Evolutionary conservation across 2,797 vertebrate species (phyloP).

Genomic region (Pseudochirops corinnae): DNA sequence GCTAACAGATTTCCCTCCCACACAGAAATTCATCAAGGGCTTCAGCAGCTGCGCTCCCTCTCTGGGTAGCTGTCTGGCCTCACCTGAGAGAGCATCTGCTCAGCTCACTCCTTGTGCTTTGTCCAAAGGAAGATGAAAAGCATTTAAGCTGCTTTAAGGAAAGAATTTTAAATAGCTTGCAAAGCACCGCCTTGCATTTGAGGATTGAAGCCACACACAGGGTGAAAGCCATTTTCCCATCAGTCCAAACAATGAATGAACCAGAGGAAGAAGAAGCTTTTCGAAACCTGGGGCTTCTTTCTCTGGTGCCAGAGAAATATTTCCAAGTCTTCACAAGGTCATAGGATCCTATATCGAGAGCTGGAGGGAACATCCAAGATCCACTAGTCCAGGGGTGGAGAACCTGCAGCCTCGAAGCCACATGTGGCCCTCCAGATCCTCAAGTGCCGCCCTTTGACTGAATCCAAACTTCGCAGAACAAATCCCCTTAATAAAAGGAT

Average conservation of each 20-base stretch:
- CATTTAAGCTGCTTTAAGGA: conserved; percentile 7
- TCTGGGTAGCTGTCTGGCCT: not conserved
- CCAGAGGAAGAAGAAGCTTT: not conserved
- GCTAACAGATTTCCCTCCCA: not conserved
- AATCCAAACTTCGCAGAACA: too few species aligned
- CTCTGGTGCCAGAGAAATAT: not conserved
- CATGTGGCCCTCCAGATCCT: too few species aligned
- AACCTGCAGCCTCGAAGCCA: too few species aligned
- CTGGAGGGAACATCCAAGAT: not conserved
- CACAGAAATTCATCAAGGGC: conserved; percentile 21
- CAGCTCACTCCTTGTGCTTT: not conserved
- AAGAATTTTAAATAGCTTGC: not conserved
- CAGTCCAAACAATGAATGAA: not conserved
- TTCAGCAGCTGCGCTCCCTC: conserved; percentile 14
- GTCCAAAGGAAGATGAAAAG: conserved; percentile 17
- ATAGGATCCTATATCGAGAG: not conserved
- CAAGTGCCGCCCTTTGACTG: too few species aligned
- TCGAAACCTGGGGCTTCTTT: not conserved
- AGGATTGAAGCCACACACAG: not conserved
- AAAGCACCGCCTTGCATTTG: conserved; percentile 24
- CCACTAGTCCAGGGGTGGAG: not conserved
- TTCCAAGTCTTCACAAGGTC: not conserved
- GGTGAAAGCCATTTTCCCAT: not conserved
- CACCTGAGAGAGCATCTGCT: not conserved
- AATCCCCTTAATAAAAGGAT: too few species aligned